These are phyloP conservation scores for Saccopteryx leptura DNA, from an alignment of 2,113 vertebrate genomes.

Conservation along the genomic window DNA sequence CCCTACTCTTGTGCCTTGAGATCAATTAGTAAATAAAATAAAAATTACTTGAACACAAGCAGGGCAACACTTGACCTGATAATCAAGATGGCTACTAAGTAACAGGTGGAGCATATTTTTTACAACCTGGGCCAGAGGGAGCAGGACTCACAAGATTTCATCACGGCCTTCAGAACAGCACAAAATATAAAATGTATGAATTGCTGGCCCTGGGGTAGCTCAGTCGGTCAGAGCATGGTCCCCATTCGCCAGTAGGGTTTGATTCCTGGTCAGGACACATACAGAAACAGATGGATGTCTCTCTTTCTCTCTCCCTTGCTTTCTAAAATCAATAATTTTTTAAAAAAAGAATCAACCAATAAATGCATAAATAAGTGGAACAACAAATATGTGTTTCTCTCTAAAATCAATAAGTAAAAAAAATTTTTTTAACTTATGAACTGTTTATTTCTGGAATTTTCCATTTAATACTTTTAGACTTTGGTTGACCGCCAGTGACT, in stretches of 20 bases:
- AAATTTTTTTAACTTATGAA: neutral
- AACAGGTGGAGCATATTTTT: neutral
- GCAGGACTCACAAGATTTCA: neutral
- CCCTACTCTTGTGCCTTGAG: neutral
- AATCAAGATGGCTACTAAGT: neutral
- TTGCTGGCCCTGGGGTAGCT: neutral
- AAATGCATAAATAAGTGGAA: no score
- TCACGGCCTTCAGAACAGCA: neutral
- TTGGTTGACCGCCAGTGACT: neutral
- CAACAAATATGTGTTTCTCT: no score
- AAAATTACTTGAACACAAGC: neutral
- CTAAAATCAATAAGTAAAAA: no score
- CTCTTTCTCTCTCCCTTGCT: no score
- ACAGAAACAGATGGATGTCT: no score
- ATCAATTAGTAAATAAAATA: neutral
- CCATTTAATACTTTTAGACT: neutral
- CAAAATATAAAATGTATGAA: neutral
- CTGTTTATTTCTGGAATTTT: neutral
- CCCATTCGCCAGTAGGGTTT: no score
- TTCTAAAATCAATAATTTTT: no score
- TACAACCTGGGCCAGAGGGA: neutral
- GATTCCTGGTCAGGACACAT: no score
- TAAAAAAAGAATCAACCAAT: no score
- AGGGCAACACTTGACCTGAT: neutral
- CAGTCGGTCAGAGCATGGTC: no score